Base-by-base conservation (phyloP, 2,113 vertebrate genomes). In the Xyrauchen texanus region DNA sequence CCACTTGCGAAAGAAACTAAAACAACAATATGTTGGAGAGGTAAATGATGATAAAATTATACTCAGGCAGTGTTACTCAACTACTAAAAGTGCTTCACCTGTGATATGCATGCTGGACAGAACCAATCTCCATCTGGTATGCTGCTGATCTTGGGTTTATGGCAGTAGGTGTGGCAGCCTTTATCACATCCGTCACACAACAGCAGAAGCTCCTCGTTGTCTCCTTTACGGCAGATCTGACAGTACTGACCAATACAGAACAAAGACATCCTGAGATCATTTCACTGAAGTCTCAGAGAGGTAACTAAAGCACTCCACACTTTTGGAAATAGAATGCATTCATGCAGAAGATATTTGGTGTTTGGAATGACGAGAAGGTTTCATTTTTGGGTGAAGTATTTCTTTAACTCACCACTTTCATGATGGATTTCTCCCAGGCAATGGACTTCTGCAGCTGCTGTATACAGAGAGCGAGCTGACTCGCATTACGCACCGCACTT, bases 401-500 rank as follows among this genome's bases (percentile, higher is more conserved):
- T 3, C 5, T 6, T 6, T 5, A 49, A 94, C 95, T 94, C 90
- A 96, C 95, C 92, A 96, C 95, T 95, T 96, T 96, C 95, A 96
- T 96, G 92, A 96, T 95, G 85, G 95, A 96, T 90, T 94, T 95
- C 89, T 96, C 95, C 95, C 95, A 96, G 67, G 95, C 95, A 88
- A 96, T 96, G 84, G 94, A 94, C 88, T 94, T 95, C 90, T 96
- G 95, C 86, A 96, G 90, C 85, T 96, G 95, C 91, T 96, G 95
- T 86, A 96, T 87, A 87, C 95, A 97, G 86, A 97, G 92, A 68
- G 94, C 92, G 86, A 96, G 93, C 91, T 96, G 95, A 15, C 95
- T 94, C 70, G 94, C 93, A 86, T 93, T 96, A 85, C 93, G 91
- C 0, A 94, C 94, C 89, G 95, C 93, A 67, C 90, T 88, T 57